Evolutionary conservation across 1,140 invertebrate species (phyloP), one percentile per base, ranked within the genome.

Genomic region (Pachypsylla venusta): DNA sequence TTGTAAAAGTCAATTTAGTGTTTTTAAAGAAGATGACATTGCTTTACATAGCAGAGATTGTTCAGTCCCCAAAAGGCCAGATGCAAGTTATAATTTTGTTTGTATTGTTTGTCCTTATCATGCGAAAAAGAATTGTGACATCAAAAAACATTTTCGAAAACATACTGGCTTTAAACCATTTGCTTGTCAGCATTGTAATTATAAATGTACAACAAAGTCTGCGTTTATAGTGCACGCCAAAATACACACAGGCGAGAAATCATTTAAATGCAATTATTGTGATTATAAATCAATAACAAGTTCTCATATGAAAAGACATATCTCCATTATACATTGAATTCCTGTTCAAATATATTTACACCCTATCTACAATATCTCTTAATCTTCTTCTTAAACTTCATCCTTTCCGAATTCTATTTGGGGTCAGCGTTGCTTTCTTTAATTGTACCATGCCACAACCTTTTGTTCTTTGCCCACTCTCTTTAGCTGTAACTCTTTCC

Each of bases 241-340:
- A 22, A 39, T 54, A 27, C 59, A 60, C 20, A 60, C 59, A 2
- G 59, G 59, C 2, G 48, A 55, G 12, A 48, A 30, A 2, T 25
- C 59, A 2, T 55, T 55, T 26, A 55, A 56, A 53, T 60, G 59
- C 20, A 25, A 54, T 12, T 13, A 28, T 25, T 60, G 59, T 27
- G 40, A 53, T 48, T 48, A 59, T 25, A 59, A 22, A 14, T 48
- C 42, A 16, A 19, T 42, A 25, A 40, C 22, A 14, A 25, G 13
- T 3, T 26, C 39, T 42, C 39, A 40, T 24, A 19, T 59, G n/a
- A 53, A 16, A 25, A 53, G 25, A 25, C 57, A 59, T 20, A 26
- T 60, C 1, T 14, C 16, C 5, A n/a, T 53, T 27, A 25, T 35
- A 22, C 20, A 53, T 26, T 7, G 53, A 60, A 24, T 40, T 40